Conservation (phyloP, 2,888 invertebrate genomes). For the Agelastica alni region DNA sequence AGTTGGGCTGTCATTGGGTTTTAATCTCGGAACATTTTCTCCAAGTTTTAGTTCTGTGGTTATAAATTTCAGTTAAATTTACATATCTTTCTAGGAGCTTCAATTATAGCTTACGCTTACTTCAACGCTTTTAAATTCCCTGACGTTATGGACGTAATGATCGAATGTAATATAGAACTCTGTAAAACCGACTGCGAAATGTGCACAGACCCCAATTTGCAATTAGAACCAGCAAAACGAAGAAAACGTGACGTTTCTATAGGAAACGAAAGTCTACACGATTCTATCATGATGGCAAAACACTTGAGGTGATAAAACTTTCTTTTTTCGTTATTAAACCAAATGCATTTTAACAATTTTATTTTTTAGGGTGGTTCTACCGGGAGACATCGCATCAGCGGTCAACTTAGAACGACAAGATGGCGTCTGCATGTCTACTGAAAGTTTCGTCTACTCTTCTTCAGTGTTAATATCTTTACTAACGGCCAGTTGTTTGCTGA, state of each 20-base stretch:
- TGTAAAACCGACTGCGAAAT: constrained; percentile 80
- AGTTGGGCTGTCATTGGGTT: too few relatives aligned
- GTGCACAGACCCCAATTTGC: constrained; percentile 69
- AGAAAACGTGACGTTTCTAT: constrained; percentile 56
- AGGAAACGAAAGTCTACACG: constrained; percentile 62
- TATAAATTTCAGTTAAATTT: too few relatives aligned
- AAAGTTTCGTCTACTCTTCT: constrained; percentile 67
- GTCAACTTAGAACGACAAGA: constrained; percentile 37
- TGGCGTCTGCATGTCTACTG: constrained; percentile 67
- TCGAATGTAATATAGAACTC: constrained; percentile 81
- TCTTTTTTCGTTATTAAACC: too few relatives aligned
- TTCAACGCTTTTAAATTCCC: constrained; percentile 85
- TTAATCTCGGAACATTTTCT: too few relatives aligned
- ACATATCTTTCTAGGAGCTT: constrained; percentile 59
- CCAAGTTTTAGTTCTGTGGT: too few relatives aligned
- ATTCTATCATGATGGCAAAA: constrained; percentile 68
- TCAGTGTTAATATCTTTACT: constrained; percentile 65
- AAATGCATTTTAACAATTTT: too few relatives aligned
- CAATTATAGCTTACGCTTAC: constrained; percentile 76
- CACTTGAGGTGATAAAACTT: constrained; percentile 63
- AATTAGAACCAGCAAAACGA: constrained; percentile 59
- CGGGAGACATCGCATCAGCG: constrained; percentile 63
- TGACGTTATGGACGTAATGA: constrained; percentile 79
- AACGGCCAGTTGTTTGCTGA: constrained; percentile 61
- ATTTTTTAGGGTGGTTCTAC: constrained; percentile 62